These are phyloP conservation scores for Penaeus indicus DNA, from an alignment of 1,140 invertebrate genomes.

Conservation along the genomic window DNA sequence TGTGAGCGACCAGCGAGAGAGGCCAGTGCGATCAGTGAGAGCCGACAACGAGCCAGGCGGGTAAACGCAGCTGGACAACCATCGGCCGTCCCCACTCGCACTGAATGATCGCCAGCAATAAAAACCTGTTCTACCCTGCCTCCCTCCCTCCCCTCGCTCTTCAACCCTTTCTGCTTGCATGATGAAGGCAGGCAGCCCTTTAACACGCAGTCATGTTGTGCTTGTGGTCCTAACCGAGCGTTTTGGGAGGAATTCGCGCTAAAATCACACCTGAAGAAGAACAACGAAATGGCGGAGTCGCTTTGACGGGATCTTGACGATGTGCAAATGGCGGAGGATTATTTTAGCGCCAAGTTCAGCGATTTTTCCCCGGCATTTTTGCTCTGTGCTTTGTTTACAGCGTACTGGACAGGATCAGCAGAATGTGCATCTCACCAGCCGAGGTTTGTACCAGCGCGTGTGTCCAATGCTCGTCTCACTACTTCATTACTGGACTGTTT, in stretches of 20 bases:
- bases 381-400: slow-evolving; percentile 45
- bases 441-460: slow-evolving; percentile 45
- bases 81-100: slow-evolving; percentile 52
- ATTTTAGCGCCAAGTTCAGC: slow-evolving; percentile 57
- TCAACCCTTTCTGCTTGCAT: slow-evolving; percentile 65
- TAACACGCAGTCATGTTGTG: slow-evolving; percentile 65
- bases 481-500: not conserved
- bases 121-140: slow-evolving; percentile 64
- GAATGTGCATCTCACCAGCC: slow-evolving; percentile 18
- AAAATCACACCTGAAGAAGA: slow-evolving; percentile 61
- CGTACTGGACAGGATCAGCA: not conserved
- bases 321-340: slow-evolving; percentile 61
- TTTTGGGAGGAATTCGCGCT: slow-evolving; percentile 63
- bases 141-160: slow-evolving; percentile 64
- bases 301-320: slow-evolving; percentile 56
- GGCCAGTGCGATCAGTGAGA: not conserved
- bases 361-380: slow-evolving; percentile 31
- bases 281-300: slow-evolving; percentile 51
- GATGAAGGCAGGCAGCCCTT: slow-evolving; percentile 65
- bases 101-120: slow-evolving; percentile 65
- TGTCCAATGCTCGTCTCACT: slow-evolving; percentile 36
- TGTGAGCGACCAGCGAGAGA: not conserved
- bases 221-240: slow-evolving; percentile 63
- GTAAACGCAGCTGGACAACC: slow-evolving; percentile 56
- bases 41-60: slow-evolving; percentile 43